Evolutionary conservation across 2,113 vertebrate genomes (phyloP), one percentile per base, ranked within the genome.

Genomic region (Archocentrus centrarchus): DNA sequence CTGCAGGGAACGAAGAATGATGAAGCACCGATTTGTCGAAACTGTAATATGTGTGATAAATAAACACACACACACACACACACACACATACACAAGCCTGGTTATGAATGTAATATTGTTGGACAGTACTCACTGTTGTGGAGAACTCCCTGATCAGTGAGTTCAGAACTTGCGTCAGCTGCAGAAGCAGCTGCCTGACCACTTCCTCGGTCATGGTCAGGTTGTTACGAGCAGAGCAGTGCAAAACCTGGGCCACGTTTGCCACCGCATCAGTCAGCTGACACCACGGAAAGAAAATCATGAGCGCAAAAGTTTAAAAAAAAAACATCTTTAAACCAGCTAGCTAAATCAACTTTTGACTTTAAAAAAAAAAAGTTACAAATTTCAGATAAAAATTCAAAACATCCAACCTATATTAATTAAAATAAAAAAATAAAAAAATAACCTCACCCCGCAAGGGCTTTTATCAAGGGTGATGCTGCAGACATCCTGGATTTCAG

Each of bases 241-340:
- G 91, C 79, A 96, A 32, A 11, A 95, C 82, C 0, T 76, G 47
- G 2, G 94, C 94, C 62, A 95, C 35, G 2, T 93, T 86, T 64
- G 75, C 77, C 78, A 94, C 91, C 0, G 86, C 81, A 4, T 94
- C 27, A 3, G 94, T 93, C 75, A 95, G 68, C 95, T 96, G 86
- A 9, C 2, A 8, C 55, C 14, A 41, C 41, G 14, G 50, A 61
- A 41, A 4, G 18, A 44, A 3, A 53, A 60, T 11, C 2, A 50
- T 24, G 0, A 2, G 27, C 10, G 30, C 41, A 18, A n/a, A 11
- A 13, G 13, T 11, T 11, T 32, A 27, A 18, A 75, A 57, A 27
- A 18, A 75, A 58, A 27, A 24, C 5, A 4, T 15, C 18, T 3
- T 15, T 50, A 5, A 55, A 20, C 7, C 7, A 55, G 3, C 3